A percentile compares a stretch with the other conserved stretches of the same genome.
These are phyloP conservation scores for Hyles vespertilio DNA, from an alignment of 1,140 invertebrate genomes.

Conservation along the genomic window DNA sequence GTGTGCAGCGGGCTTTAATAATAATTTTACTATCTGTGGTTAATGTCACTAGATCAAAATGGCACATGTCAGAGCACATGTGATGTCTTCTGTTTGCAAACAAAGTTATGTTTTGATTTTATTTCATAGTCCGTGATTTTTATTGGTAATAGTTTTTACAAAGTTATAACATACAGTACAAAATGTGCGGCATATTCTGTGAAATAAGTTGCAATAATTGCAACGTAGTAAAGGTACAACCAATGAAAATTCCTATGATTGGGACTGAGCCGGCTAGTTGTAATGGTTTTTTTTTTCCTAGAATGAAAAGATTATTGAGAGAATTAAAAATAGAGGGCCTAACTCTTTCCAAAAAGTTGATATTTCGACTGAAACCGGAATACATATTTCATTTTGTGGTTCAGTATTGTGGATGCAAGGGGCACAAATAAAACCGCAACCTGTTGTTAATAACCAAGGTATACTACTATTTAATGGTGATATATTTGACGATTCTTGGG, in stretches of 20 bases:
- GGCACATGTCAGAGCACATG: no score
- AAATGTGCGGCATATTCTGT: conserved; percentile 63
- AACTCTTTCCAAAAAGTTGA: conserved; percentile 31
- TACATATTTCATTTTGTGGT: conserved; percentile 42
- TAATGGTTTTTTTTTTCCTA: conserved; percentile 22
- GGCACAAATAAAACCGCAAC: conserved; percentile 41
- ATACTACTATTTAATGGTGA: conserved; percentile 71
- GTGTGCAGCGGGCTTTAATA: no score
- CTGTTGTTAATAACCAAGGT: conserved; percentile 52
- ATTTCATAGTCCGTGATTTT: no score
- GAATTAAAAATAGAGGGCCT: conserved; percentile 63
- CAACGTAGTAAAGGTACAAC: conserved; percentile 8
- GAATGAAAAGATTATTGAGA: conserved; percentile 41
- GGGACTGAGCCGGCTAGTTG: no score
- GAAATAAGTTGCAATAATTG: conserved; percentile 32
- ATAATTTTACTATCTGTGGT: no score
- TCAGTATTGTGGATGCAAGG: conserved; percentile 71
- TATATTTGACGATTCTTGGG: conserved; percentile 61
- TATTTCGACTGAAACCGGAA: conserved; percentile 22
- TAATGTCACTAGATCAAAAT: no score
- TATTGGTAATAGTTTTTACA: no score
- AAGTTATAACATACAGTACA: neutral
- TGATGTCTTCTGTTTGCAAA: no score
- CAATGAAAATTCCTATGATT: no score
- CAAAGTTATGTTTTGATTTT: no score